Base-by-base conservation (phyloP, 1,140 invertebrate genomes). In the Drosophila kepulauana region DNA sequence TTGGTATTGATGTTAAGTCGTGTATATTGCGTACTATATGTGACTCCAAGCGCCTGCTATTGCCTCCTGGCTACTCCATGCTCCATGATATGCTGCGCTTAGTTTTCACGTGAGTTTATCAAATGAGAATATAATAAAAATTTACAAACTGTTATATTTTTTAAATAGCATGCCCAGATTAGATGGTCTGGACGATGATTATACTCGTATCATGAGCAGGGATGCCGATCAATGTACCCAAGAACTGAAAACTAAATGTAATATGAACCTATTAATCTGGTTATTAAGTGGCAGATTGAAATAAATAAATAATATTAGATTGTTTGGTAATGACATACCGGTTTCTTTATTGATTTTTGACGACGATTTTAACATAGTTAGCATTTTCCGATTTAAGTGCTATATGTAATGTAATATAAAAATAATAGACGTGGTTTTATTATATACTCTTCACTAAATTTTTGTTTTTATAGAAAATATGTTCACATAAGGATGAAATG, bases 31-130 rank as follows among this genome's bases (percentile, higher is more conserved):
- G 91, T 1, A 84, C 76, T 3, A 89, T 92, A 5, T 92, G 91
- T 46, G 91, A 91, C 5, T 69, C 77, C 3, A 92, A 92, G 35
- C 71, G 75, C 5, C 72, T 91, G 11, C 30, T 92, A 3, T n/a
- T 92, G 38, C 91, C 91, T 1, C 85, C 85, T 4, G 91, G 91
- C 2, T 92, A 92, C 16, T 92, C 91, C 13, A 86, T 92, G 84
- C 20, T 89, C 5, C 91, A 91, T 20, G 91, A 92, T 49, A 89
- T 92, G 74, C 15, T 92, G 1, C 69, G 91, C 0, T 61, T 91
- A 5, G 61, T 91, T 2, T 91, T 92, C 1, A 86, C 84, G 91
- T 92, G 15, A 78, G 91, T 86, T 15, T 1, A 43, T 30, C 11
- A 15, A 38, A 30, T 41, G 0, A 38, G 4, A 38, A 1, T 56